Base-by-base conservation (phyloP, 2,797 vertebrate genomes). In the Coracias cyanogaster region DNA sequence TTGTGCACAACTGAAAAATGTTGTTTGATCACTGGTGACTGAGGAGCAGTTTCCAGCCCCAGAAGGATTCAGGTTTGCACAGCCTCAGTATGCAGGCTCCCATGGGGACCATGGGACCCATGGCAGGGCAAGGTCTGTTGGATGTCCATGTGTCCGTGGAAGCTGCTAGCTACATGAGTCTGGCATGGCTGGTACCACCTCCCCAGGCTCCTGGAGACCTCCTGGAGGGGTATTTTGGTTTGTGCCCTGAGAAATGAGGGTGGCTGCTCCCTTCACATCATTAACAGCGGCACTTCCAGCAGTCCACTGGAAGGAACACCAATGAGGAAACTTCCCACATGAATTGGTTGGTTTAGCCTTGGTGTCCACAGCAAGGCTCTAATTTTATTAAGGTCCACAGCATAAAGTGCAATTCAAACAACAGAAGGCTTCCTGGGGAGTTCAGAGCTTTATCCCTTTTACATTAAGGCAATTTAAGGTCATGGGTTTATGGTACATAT, bases 61-160 rank as follows among this genome's bases (percentile, higher is more conserved):
- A 5, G 9, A 45, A 54, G 25, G 29, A 51, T n/a, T 41, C 35
- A 24, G 48, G 18, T 33, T 45, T 66, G 31, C 37, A 10, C 0
- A 3, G 43, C 28, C 41, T 66, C 1, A 1, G 22, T 25, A 16
- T 0, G 10, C 24, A 39, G 29, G 43, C 35, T 65, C 43, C 12
- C 43, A 51, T 2, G 3, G 58, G 49, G 33, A 76, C 57, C 11
- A 8, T 0, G 4, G 46, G n/a, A 66, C 17, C 25, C 0, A 0
- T 10, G 14, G 31, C 1, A 5, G 61, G 48, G 12, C 70, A 54
- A 49, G 31, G 16, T n/a, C 62, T 62, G 35, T 1, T 4, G 41
- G 54, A 22, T 62, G 37, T 18, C 25, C 51, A 25, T 5, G 0
- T 0, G 4, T 31, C n/a, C 15, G 8, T 1, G 2, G 67, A 54